A percentile compares a stretch with the other conserved stretches of the same genome.
phyloP scores from a whole-genome alignment of 2,113 vertebrate species.

The Odobenus rosmarus region DNA sequence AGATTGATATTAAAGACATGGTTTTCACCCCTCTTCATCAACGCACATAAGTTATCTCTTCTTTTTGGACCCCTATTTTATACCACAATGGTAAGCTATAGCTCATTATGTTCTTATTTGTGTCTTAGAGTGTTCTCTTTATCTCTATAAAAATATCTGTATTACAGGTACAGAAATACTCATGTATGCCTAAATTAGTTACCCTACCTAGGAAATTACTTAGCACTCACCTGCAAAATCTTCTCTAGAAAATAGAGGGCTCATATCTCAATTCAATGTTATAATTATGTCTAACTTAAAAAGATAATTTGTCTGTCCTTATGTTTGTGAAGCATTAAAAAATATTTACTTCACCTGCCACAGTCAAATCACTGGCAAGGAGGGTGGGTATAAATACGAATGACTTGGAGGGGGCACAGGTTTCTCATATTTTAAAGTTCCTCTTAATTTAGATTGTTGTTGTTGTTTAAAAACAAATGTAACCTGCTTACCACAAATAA shows the following conservation, averaged over 20 bases:
- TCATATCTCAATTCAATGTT: not conserved
- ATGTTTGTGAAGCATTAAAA: not conserved
- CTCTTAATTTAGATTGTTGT: not conserved
- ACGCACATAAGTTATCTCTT: conserved; percentile 67
- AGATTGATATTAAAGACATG: conserved; percentile 69
- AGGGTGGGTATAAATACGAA: not conserved
- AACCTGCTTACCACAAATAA: not conserved
- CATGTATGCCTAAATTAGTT: not conserved
- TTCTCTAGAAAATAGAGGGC: not conserved
- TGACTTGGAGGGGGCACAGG: not conserved
- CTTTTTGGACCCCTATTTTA: conserved; percentile 69
- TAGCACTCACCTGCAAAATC: not conserved
- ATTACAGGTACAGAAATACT: not conserved
- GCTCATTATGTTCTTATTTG: not conserved
- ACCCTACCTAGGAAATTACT: not conserved
- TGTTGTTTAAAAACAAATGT: not conserved
- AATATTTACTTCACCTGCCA: not conserved
- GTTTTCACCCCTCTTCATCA: conserved; percentile 52
- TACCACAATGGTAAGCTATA: conserved; percentile 84
- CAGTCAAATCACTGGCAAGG: not conserved
- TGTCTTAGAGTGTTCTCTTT: conserved; percentile 27
- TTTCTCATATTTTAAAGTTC: conserved; percentile 38
- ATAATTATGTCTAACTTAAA: not conserved
- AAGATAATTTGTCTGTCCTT: not conserved
- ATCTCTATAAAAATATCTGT: not conserved